These are phyloP conservation scores for Gambusia holbrooki DNA, from an alignment of 2,113 vertebrate genomes.

Conservation along the genomic window DNA sequence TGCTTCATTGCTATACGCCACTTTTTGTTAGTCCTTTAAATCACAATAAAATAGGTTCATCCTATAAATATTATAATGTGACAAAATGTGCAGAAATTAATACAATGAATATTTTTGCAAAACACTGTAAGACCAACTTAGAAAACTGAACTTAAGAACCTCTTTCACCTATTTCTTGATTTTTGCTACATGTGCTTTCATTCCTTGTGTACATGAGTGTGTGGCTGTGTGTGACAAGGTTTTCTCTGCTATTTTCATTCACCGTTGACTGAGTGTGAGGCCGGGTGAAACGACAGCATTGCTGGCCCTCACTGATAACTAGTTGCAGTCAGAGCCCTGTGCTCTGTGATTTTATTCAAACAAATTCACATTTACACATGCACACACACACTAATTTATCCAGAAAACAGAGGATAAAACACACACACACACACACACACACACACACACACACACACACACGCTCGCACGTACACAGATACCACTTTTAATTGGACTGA, in stretches of 20 bases:
- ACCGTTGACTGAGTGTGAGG: constrained; percentile 76
- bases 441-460: no score
- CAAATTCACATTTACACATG: constrained; percentile 30
- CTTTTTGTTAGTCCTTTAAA: no score
- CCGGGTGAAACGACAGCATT: constrained; percentile 72
- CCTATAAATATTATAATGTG: no score
- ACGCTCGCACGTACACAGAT: not conserved
- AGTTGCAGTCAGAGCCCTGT: constrained; percentile 40
- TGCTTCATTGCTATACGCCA: no score
- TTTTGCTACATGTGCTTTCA: constrained; percentile 2
- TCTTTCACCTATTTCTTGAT: no score
- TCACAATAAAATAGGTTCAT: no score
- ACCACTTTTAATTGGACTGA: constrained; percentile 78
- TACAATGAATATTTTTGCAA: no score
- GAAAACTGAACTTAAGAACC: no score
- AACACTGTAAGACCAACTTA: no score
- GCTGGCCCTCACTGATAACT: constrained; percentile 81
- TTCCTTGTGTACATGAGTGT: not conserved
- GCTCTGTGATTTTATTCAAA: constrained; percentile 44
- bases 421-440: not conserved
- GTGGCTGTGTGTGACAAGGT: constrained; percentile 35
- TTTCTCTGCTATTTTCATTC: constrained; percentile 63
- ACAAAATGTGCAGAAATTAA: no score
- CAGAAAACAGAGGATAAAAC: constrained; percentile 46
- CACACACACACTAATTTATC: constrained; percentile 73